Percentiles rank a stretch among this genome's conserved stretches.
Conservation (phyloP, 1,140 invertebrate species). For the Scaptomyza pallida region DNA sequence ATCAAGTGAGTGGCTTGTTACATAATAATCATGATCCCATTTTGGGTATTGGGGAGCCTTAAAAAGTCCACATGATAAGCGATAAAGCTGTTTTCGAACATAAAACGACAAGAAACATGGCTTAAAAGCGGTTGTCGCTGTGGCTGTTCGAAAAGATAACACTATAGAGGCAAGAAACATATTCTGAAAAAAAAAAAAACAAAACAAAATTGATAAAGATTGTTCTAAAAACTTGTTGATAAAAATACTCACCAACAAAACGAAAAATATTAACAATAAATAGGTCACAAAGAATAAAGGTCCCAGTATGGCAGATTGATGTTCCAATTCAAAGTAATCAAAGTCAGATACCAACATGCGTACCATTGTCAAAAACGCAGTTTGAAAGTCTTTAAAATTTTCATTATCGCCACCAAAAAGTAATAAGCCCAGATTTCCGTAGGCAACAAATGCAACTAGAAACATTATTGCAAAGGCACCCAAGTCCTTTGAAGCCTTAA, state of each 20-base stretch:
- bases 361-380: constrained; percentile 88
- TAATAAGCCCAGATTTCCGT: constrained; percentile 88
- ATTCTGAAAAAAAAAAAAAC: constrained; percentile 85
- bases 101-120: constrained; percentile 18
- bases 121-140: constrained; percentile 75
- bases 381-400: constrained; percentile 87
- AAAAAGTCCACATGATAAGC: not conserved
- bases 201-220: not conserved
- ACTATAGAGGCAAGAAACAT: constrained; percentile 93
- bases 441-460: constrained; percentile 91
- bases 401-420: constrained; percentile 87
- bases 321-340: constrained; percentile 88
- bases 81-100: constrained; percentile 20
- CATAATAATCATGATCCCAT: not conserved
- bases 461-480: constrained; percentile 91
- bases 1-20: not conserved
- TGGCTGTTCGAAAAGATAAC: constrained; percentile 89
- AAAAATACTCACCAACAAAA: constrained; percentile 86
- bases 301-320: constrained; percentile 88
- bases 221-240: too few species aligned
- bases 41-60: constrained; percentile 4
- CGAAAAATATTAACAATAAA: constrained; percentile 91
- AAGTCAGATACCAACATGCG: constrained; percentile 91
- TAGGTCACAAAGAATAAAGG: constrained; percentile 91
- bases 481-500: constrained; percentile 88